Evolutionary conservation across 2,797 vertebrate genomes (phyloP).

Genomic region (Silurus aristotelis): DNA sequence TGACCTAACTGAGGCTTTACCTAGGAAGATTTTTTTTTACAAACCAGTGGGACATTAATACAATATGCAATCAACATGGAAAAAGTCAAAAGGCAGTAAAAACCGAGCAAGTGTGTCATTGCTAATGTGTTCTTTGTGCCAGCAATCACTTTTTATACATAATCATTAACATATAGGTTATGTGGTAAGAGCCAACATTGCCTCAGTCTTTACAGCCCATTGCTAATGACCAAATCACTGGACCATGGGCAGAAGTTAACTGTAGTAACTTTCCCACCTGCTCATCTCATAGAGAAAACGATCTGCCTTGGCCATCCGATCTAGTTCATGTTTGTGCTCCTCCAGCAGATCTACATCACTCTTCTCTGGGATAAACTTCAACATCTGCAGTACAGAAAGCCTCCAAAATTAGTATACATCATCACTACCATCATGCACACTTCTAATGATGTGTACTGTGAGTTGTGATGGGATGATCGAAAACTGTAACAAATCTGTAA

Average conservation of each 20-base stretch:
- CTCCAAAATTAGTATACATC: slow-evolving; percentile 15
- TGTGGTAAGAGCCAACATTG: not conserved
- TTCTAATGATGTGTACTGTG: not conserved
- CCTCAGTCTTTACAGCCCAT: not conserved
- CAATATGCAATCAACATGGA: not conserved
- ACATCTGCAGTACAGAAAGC: slow-evolving; percentile 73
- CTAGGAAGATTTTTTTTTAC: not conserved
- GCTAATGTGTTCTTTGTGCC: not conserved
- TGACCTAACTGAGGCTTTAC: slow-evolving; percentile 2
- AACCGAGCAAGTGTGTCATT: not conserved
- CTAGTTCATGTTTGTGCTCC: slow-evolving; percentile 95
- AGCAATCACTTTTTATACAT: not conserved
- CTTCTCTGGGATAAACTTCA: slow-evolving; percentile 98
- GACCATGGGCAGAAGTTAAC: not conserved
- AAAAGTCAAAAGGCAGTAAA: not conserved
- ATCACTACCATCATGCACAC: not conserved
- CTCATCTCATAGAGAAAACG: slow-evolving; percentile 99
- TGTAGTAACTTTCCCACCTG: slow-evolving; percentile 74
- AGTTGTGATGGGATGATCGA: not conserved
- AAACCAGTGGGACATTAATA: not conserved
- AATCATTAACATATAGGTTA: slow-evolving; percentile 11
- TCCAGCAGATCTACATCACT: slow-evolving; percentile 93
- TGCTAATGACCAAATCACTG: not conserved
- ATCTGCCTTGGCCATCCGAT: slow-evolving; percentile 97
- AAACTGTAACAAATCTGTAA: not conserved